A percentile compares a stretch with the other conserved stretches of the same genome.
These are phyloP conservation scores for Choreutis nemorana DNA, from an alignment of 2,888 invertebrate genomes.

Conservation along the genomic window DNA sequence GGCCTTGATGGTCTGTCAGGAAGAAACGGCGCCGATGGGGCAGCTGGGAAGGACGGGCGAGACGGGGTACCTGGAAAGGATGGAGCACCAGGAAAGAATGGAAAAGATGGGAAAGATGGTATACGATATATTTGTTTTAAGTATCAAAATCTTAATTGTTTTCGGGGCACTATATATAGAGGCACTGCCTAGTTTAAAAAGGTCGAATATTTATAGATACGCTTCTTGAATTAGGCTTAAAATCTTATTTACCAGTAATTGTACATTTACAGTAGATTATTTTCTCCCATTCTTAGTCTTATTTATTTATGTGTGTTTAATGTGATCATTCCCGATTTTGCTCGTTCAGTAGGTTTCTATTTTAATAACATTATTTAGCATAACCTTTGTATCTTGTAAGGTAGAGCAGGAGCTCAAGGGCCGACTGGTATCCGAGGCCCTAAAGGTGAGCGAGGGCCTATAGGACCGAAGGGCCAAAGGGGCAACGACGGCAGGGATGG, in stretches of 20 bases:
- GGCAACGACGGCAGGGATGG: constrained; percentile 80
- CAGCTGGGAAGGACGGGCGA: constrained; percentile 77
- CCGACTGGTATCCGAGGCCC: constrained; percentile 77
- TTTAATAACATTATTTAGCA: no score
- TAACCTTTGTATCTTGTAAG: no score
- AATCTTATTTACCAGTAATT: no score
- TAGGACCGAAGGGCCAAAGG: constrained; percentile 75
- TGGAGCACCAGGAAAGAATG: constrained; percentile 73
- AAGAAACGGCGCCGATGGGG: constrained; percentile 83
- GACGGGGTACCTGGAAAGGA: constrained; percentile 74
- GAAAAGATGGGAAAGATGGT: constrained; percentile 59
- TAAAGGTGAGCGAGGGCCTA: constrained; percentile 71
- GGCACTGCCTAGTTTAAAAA: no score
- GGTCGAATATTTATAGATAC: no score
- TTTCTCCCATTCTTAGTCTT: no score
- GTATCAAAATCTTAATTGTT: not conserved
- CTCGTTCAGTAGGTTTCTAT: no score
- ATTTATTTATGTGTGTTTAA: no score
- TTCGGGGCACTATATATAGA: no score
- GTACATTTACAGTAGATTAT: no score
- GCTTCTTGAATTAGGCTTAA: no score
- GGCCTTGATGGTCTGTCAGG: constrained; percentile 89
- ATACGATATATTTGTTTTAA: constrained; percentile 1
- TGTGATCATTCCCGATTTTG: no score
- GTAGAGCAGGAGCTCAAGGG: constrained; percentile 72